Evolutionary conservation across 2,888 invertebrate genomes (phyloP).

Genomic region (Acanthoscelides obtectus): DNA sequence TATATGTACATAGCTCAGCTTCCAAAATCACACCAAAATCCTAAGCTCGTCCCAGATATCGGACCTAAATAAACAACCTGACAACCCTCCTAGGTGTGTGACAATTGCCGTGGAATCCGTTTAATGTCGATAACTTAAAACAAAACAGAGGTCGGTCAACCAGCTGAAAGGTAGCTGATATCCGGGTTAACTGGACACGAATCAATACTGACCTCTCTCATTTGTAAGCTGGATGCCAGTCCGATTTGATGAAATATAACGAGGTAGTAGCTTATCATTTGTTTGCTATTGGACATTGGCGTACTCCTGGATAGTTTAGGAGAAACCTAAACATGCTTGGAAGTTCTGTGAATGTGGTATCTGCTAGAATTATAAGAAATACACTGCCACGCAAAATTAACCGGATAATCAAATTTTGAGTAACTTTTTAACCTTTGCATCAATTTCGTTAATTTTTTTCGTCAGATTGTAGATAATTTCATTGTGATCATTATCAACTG

Average conservation of each 20-base stretch:
- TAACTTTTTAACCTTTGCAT: too few relatives aligned
- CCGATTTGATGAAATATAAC: background rate
- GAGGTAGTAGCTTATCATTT: background rate
- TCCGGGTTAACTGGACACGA: background rate
- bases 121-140: background rate
- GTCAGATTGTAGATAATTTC: too few relatives aligned
- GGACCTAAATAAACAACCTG: background rate
- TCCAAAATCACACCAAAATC: background rate
- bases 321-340: too few relatives aligned
- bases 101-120: background rate
- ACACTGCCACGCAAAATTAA: too few relatives aligned
- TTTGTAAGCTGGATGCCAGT: background rate
- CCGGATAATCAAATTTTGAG: too few relatives aligned
- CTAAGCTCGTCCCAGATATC: background rate
- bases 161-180: background rate
- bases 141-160: background rate
- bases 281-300: background rate
- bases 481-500: too few relatives aligned
- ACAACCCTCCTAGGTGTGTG: background rate
- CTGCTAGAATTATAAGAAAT: too few relatives aligned
- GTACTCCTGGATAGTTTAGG: too few relatives aligned
- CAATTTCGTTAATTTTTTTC: too few relatives aligned
- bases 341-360: too few relatives aligned
- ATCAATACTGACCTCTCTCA: background rate
- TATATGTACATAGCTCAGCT: too few relatives aligned